These are phyloP conservation scores for Hirtodrosophila cameraria DNA, from an alignment of 2,888 invertebrate genomes.

Conservation along the genomic window DNA sequence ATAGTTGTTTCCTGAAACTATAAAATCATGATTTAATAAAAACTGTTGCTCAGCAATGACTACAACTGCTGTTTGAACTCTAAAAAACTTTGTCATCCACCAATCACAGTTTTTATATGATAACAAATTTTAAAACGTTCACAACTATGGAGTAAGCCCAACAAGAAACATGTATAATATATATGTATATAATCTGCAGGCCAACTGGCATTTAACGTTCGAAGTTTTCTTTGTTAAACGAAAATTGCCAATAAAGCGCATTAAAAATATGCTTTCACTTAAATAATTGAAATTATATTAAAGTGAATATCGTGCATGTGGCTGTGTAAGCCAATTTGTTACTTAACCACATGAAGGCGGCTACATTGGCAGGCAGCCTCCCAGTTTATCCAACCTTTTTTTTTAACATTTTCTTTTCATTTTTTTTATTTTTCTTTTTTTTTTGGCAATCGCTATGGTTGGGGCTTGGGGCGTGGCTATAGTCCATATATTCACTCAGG, in stretches of 20 bases:
- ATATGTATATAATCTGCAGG: constrained; percentile 11
- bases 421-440: constrained; percentile 14
- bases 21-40: no score
- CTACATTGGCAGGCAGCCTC: constrained; percentile 6
- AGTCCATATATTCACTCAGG: constrained; percentile 64
- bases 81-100: no score
- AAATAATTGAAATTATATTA: constrained; percentile 74
- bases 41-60: no score
- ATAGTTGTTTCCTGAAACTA: no score
- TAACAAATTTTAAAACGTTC: neutral
- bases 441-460: constrained; percentile 18
- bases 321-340: constrained; percentile 49
- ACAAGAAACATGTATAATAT: neutral
- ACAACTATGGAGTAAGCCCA: constrained; percentile 4
- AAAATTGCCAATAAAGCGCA: constrained; percentile 73
- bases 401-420: constrained; percentile 6
- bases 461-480: constrained; percentile 55
- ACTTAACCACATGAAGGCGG: constrained; percentile 32
- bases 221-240: constrained; percentile 53
- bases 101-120: no score
- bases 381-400: constrained; percentile 31
- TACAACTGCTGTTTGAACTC: no score
- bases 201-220: constrained; percentile 31
- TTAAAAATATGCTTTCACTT: constrained; percentile 72
- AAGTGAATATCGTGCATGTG: constrained; percentile 49